Evolutionary conservation across 2,113 vertebrate genomes (phyloP), one percentile per base, ranked within the genome.

Genomic region (Eolophus roseicapilla): DNA sequence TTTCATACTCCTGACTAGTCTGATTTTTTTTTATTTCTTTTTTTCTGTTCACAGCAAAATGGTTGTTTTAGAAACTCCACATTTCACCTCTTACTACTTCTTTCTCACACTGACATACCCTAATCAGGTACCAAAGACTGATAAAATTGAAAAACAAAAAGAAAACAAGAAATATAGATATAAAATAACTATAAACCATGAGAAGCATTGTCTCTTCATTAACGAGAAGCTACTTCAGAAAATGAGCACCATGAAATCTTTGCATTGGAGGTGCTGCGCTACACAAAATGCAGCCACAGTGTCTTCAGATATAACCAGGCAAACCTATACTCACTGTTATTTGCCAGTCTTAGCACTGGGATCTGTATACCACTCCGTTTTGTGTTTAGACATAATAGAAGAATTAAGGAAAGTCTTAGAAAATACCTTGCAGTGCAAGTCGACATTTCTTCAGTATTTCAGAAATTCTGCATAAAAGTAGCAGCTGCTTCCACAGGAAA

Each of bases 401-500:
- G 12, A 90, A 39, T 18, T 31, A 23, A 79, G 31, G 39, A 79
- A 60, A 63, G 24, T 35, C 8, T 55, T 71, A 33, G 13, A 88
- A 75, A 90, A 64, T 29, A 47, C 17, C 27, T 47, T 65, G 49
- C 24, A 88, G 76, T 44, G 83, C 10, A 82, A 73, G 11, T 13
- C 46, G 68, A 24, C 4, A 65, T 65, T 92, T 73, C 68, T 93
- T 90, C 31, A 94, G 76, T 57, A 85, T 91, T 93, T 71, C 46
- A 96, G 44, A 71, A 94, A 89, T 92, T 92, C 55, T 92, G 46
- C 75, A 82, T 78, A 90, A 94, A 96, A 91, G 52, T 33, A 55
- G 13, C 93, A 97, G 67, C 82, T 97, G 79, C 88, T 96, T 93
- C 76, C 71, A 62, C 28, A 47, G 57, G 78, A 95, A 95, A 94